These are phyloP conservation scores for Galaxea fascicularis DNA, from an alignment of 92 coral and sea anemone species.

Conservation along the genomic window DNA sequence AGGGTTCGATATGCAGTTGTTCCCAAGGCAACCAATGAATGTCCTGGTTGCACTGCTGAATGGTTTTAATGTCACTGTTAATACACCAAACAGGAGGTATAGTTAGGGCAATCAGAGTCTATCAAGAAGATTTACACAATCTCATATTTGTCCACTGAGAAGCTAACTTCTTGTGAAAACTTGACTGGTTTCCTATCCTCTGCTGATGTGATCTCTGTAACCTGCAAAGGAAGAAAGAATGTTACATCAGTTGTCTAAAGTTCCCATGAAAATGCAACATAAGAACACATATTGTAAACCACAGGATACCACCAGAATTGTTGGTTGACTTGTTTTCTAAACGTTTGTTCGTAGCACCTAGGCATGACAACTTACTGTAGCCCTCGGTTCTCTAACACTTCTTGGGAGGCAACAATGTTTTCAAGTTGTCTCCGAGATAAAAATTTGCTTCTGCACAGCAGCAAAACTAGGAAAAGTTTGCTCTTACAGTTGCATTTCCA, in stretches of 20 bases:
- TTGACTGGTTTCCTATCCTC: conserved; percentile 94
- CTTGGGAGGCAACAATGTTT: too few species aligned
- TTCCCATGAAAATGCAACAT: too few species aligned
- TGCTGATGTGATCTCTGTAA: conserved; percentile 76
- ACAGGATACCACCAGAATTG: too few species aligned
- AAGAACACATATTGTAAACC: too few species aligned
- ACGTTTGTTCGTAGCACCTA: too few species aligned
- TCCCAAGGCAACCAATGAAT: neutral
- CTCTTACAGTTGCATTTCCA: too few species aligned
- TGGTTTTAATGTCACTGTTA: neutral
- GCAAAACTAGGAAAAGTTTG: too few species aligned
- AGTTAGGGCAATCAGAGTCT: conserved; percentile 7
- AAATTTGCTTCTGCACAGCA: too few species aligned
- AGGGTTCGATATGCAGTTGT: neutral
- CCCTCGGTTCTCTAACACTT: too few species aligned
- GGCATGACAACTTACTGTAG: too few species aligned
- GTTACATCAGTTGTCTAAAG: neutral
- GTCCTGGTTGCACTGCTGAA: neutral
- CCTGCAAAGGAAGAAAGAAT: conserved; percentile 52
- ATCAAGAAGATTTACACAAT: conserved; percentile 67
- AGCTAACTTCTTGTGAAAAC: conserved; percentile 91
- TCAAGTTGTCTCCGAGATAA: too few species aligned
- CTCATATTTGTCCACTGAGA: conserved; percentile 98
- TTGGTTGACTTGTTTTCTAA: too few species aligned
- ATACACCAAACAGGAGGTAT: conserved; percentile 14